Base-by-base conservation (phyloP, 2,888 invertebrate genomes). In the Chalcis sispes region DNA sequence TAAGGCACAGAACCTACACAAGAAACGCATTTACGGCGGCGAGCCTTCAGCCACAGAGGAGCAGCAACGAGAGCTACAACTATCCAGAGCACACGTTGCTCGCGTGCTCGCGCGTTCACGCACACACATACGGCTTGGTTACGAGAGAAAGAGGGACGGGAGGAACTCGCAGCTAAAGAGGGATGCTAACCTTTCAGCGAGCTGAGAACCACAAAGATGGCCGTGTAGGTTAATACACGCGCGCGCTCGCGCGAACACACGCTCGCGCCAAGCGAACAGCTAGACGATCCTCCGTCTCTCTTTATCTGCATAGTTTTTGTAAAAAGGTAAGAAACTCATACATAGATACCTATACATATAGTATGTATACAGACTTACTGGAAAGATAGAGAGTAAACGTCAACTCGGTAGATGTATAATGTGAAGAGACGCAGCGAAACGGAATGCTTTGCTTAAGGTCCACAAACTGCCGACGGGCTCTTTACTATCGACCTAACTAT, bases 1-100 rank as follows among this genome's bases (percentile, higher is more conserved):
- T 13, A 10, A 2, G 54, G n/a, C 50, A 66, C 75, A 79, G 77
- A 83, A 82, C 83, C 83, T 85, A 87, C 87, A 87, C 86, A 86
- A 87, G 87, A 87, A 88, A 87, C 84, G 87, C 87, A 87, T 88
- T 88, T 88, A 84, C 87, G 81, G 83, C 80, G 79, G 79, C 79
- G 77, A 72, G 73, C 8, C 77, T 77, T 75, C 46, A 5, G 13
- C 46, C 29, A 65, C 48, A 40, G 42, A 69, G 20, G 27, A 27
- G 42, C 29, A n/a, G 4, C 46, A 46, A 3, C 46, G 13, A n/a
- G 13, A 46, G 46, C 46, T 8, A 8, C 10, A 15, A n/a, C 46
- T 3, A 3, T n/a, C 46, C 3, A n/a, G n/a, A 15, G 10, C 10
- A 15, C 46, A n/a, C 46, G 3, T 15, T 46, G 10, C 46, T 8